Base-by-base conservation (phyloP, 2,797 vertebrate genomes). In the Anolis apletophallus region DNA sequence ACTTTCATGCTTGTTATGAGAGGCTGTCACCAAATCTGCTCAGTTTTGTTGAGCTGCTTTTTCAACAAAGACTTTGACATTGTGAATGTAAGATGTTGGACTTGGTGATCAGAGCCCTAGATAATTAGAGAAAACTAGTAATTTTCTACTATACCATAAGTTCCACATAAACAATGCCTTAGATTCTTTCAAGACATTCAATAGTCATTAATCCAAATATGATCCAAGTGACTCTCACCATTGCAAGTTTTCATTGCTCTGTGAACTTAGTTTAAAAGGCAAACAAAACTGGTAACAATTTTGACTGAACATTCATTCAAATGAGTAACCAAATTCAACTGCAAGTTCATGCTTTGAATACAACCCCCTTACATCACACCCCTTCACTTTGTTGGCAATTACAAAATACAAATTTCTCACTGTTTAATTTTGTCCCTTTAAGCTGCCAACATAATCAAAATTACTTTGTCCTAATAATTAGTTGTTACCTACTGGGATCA, bases 21-120 rank as follows among this genome's bases (percentile, higher is more conserved):
- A 92, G 91, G 93, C 90, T 94, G 89, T 88, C 92, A 90, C 80
- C 91, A 79, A 86, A 93, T 92, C 86, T 94, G 91, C 91, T 94
- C 92, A 92, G 88, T 88, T 92, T 87, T 52, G 57, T 87, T 91
- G 90, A 89, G 87, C 88, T 81, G 69, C 75, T 93, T 78, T 89
- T 76, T 89, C 73, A 93, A 79, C 59, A 85, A 75, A 93, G 81
- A 83, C 88, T 89, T 87, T 95, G 90, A 93, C 95, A 94, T 81
- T 81, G 89, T 82, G 86, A 94, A 87, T 77, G 86, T 87, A 80
- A 93, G 90, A 83, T 90, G 68, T 90, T 90, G 89, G 88, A 88
- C 64, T 91, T 85, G 29, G 57, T 93, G 91, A 94, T 88, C 89
- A 92, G 88, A 91, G 88, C 59, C 84, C 82, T 75, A 40, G 1